Conservation (phyloP, 2,113 vertebrate species). For the Oryzias javanicus region DNA sequence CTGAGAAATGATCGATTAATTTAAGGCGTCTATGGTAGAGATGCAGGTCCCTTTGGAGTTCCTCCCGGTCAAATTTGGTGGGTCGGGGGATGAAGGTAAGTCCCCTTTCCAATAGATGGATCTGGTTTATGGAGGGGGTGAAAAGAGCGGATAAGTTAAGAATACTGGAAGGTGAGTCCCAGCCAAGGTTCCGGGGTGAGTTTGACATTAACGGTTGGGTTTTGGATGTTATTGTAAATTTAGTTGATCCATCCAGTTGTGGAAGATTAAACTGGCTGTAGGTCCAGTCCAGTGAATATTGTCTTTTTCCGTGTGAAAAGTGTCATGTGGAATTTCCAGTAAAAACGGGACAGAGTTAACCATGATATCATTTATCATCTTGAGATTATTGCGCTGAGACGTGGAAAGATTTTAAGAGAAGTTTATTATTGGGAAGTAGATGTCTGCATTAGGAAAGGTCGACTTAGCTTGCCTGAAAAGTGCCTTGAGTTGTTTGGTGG, state of each 20-base stretch:
- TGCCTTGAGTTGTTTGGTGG: background rate
- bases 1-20: background rate
- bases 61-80: background rate
- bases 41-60: background rate
- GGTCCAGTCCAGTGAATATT: background rate
- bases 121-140: background rate
- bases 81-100: background rate
- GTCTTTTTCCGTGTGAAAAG: background rate
- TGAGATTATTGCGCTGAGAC: background rate
- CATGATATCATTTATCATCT: background rate
- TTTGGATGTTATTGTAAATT: background rate
- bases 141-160: background rate
- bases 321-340: background rate
- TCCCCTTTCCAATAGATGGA: background rate
- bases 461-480: background rate
- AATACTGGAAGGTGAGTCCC: background rate
- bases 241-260: background rate
- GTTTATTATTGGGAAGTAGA: background rate
- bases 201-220: background rate
- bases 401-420: background rate
- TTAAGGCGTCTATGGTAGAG: background rate
- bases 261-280: background rate
- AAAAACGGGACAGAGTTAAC: background rate
- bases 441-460: background rate
- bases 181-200: background rate